These are phyloP conservation scores for Apis dorsata DNA, from an alignment of 1,140 invertebrate genomes.

Conservation along the genomic window DNA sequence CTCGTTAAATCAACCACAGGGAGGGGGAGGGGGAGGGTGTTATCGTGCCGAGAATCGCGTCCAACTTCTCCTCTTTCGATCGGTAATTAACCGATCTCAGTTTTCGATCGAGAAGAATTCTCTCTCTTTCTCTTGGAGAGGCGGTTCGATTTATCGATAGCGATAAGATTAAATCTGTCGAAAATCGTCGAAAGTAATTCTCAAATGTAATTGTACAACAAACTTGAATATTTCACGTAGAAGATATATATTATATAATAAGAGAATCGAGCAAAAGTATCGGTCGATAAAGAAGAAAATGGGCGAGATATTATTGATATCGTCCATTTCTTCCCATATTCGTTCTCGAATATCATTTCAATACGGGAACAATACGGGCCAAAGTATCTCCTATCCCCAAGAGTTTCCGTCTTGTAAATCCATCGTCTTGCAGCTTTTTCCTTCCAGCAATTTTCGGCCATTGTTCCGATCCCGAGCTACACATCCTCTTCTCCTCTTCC, in stretches of 20 bases:
- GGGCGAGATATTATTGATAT: background rate
- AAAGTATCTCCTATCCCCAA: background rate
- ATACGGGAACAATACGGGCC: constrained; percentile 50
- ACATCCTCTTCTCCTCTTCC: constrained; percentile 35
- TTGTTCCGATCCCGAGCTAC: constrained; percentile 52
- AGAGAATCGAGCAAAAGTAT: too few relatives aligned
- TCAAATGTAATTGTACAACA: too few relatives aligned
- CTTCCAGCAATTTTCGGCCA: constrained; percentile 61
- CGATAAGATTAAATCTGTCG: too few relatives aligned
- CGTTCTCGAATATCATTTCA: constrained; percentile 4
- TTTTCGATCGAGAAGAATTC: constrained; percentile 3
- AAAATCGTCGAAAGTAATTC: too few relatives aligned
- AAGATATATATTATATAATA: too few relatives aligned
- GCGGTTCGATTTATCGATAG: background rate
- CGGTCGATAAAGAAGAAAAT: too few relatives aligned
- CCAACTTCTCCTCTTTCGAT: constrained; percentile 8
- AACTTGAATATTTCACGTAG: background rate
- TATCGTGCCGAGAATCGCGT: background rate
- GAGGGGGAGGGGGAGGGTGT: background rate
- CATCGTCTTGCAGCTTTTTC: constrained; percentile 37
- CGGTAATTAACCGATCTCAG: constrained; percentile 20
- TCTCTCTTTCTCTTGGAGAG: background rate
- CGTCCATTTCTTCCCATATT: too few relatives aligned
- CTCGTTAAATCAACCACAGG: constrained; percentile 24
- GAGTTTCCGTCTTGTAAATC: constrained; percentile 53